Evolutionary conservation across 2,797 vertebrate genomes (phyloP), one percentile per base, ranked within the genome.

Genomic region (Periparus ater): DNA sequence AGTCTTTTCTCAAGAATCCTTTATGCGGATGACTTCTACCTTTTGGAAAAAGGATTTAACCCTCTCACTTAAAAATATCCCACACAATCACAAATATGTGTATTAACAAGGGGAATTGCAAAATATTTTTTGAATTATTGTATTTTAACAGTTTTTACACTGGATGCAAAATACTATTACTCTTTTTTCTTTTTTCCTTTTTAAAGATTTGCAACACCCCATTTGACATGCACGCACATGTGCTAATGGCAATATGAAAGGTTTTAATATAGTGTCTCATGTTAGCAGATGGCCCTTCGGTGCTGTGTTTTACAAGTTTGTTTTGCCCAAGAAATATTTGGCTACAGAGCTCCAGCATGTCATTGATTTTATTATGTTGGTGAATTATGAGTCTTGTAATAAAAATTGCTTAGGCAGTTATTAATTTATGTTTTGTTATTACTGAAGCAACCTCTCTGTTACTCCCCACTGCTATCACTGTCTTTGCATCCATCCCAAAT

Each of bases 301-400:
- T 44, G 23, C 29, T 70, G 54, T 51, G 42, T 44, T 88, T 87
- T 93, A 91, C 85, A 76, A 82, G 83, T 88, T 88, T 94, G 83
- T 48, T 96, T 95, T 94, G 85, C 61, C 48, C 70, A 81, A 85
- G 53, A 93, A 96, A 79, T 85, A 91, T 29, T 47, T 94, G 83
- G 89, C 94, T 75, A 73, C 73, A 95, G 63, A 93, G 86, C 60
- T 50, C 32, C 57, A 94, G 66, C 53, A 82, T 29, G 82, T 71
- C 65, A 90, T 19, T 82, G 71, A 86, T 96, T 91, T 93, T 90
- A 93, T 93, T 91, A 88, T n/a, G 68, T 15, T 54, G 53, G 66
- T 84, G 88, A 91, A 81, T 78, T 89, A 95, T 70, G 50, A 92
- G 66, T 34, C 60, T 72, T 21, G 51, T 53, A 83, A 75, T 44